These are phyloP conservation scores for Ormia ochracea DNA, from an alignment of 2,888 invertebrate species.

Conservation along the genomic window DNA sequence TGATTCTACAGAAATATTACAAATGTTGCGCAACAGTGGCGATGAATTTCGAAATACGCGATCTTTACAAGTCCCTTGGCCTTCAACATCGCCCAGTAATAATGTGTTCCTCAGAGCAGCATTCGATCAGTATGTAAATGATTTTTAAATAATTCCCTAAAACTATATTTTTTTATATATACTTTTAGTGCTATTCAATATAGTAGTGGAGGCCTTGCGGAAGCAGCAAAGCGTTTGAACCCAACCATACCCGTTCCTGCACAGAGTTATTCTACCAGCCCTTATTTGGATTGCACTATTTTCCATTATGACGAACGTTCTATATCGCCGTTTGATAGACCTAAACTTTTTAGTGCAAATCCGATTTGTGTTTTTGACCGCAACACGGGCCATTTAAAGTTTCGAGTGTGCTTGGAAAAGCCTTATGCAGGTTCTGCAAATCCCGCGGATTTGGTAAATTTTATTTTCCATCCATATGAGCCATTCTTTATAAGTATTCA, in stretches of 20 bases:
- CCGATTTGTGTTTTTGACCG: constrained; percentile 93
- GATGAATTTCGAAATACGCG: constrained; percentile 94
- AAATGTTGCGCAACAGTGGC: constrained; percentile 92
- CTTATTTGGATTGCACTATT: constrained; percentile 92
- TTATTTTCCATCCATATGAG: constrained; percentile 96
- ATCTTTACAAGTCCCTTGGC: constrained; percentile 86
- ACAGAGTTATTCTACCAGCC: constrained; percentile 94
- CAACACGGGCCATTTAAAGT: constrained; percentile 87
- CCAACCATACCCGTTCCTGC: constrained; percentile 95
- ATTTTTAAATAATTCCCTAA: constrained; percentile 24
- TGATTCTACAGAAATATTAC: constrained; percentile 88
- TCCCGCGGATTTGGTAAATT: constrained; percentile 88
- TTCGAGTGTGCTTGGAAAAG: constrained; percentile 81
- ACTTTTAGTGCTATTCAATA: constrained; percentile 60
- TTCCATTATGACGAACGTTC: constrained; percentile 97
- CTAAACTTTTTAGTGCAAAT: constrained; percentile 87
- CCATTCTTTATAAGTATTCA: constrained; percentile 98
- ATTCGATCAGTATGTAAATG: constrained; percentile 58
- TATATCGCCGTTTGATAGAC: constrained; percentile 96
- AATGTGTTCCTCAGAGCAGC: constrained; percentile 82
- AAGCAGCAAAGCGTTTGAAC: constrained; percentile 91
- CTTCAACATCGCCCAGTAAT: constrained; percentile 93
- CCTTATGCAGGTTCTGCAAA: too few species aligned
- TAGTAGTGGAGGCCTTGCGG: constrained; percentile 86
- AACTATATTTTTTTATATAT: constrained; percentile 9